These are phyloP conservation scores for Benitochromis conjunctus DNA, from an alignment of 2,113 vertebrate genomes.

Conservation along the genomic window DNA sequence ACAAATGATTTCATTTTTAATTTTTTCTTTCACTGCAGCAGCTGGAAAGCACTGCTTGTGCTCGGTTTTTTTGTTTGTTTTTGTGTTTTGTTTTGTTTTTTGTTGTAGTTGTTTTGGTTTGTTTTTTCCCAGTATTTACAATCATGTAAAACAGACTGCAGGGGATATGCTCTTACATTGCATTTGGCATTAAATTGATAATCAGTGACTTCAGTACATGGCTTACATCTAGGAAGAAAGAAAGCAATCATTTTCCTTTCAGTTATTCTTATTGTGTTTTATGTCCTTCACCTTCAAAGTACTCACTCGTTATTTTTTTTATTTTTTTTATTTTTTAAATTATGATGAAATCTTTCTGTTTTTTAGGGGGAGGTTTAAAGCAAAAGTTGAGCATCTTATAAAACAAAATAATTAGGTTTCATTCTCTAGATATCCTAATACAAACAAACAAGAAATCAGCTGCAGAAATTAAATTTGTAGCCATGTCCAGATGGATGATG, in stretches of 20 bases:
- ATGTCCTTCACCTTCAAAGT: not conserved
- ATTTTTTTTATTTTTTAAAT: not conserved
- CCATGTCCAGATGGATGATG: not conserved
- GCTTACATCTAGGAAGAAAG: not conserved
- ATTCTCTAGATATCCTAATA: not conserved
- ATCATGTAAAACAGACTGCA: not conserved
- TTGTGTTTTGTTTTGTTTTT: not conserved
- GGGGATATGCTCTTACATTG: not conserved
- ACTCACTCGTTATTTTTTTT: not conserved
- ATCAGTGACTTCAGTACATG: not conserved
- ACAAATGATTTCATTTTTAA: not conserved
- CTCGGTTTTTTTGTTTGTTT: not conserved
- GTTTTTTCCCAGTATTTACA: not conserved
- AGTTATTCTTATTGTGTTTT: not conserved
- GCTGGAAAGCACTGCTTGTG: not conserved
- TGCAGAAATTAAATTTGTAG: not conserved
- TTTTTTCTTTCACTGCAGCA: not conserved
- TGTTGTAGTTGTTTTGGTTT: not conserved
- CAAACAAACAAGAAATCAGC: not conserved
- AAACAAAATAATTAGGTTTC: not conserved
- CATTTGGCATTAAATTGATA: not conserved
- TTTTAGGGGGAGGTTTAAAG: accelerated
- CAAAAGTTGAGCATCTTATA: not conserved
- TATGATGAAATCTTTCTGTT: not conserved
- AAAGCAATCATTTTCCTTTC: not conserved